A percentile compares a stretch with the other conserved stretches of the same genome.
These are phyloP conservation scores for Netelia melanura DNA, from an alignment of 2,888 invertebrate genomes.

Conservation along the genomic window DNA sequence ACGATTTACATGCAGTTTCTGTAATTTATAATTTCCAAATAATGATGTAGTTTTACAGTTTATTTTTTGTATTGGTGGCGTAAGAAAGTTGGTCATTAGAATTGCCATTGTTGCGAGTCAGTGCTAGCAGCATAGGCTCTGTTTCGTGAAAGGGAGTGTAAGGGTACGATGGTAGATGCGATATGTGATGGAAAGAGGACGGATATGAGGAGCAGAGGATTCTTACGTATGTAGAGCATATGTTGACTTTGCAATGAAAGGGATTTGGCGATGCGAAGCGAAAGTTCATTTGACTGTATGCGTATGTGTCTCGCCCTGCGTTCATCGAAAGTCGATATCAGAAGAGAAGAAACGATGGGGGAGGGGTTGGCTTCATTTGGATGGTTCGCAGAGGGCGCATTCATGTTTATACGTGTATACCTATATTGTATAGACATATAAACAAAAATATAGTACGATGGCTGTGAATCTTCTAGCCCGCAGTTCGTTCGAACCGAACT, in stretches of 20 bases:
- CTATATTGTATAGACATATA: no score
- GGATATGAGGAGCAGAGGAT: constrained; percentile 14
- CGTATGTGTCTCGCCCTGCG: constrained; percentile 9
- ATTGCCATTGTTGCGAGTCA: no score
- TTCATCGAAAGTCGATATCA: constrained; percentile 56
- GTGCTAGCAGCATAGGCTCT: no score
- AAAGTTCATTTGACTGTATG: constrained; percentile 38
- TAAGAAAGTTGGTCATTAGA: no score
- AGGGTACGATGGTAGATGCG: neutral
- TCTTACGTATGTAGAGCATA: constrained; percentile 36
- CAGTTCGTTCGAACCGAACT: constrained; percentile 42
- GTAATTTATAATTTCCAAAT: no score
- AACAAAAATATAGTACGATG: neutral
- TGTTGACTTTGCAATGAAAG: constrained; percentile 60
- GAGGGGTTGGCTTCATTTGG: constrained; percentile 2
- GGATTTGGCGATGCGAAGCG: constrained; percentile 35
- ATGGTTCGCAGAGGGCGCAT: constrained; percentile 1
- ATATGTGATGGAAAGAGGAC: neutral
- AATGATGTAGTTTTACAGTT: no score
- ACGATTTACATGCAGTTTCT: no score
- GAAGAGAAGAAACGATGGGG: constrained; percentile 41
- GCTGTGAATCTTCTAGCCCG: constrained; percentile 6
- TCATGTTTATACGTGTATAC: constrained; percentile 2
- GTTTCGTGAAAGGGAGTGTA: no score
- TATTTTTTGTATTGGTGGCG: no score